Base-by-base conservation (phyloP, 2,888 invertebrate genomes). In the Pecten maximus region DNA sequence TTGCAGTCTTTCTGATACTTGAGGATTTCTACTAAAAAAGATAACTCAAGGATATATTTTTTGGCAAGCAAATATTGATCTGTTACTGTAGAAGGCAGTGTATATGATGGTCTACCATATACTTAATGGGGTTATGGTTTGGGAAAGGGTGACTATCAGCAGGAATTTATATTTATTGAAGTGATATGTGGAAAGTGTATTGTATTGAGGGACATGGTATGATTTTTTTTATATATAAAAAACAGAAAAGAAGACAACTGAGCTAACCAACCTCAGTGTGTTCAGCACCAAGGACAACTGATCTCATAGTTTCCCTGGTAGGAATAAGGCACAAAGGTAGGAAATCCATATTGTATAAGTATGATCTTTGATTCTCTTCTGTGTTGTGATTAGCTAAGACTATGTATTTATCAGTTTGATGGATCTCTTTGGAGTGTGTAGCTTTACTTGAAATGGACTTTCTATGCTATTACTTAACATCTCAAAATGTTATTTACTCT, bases 361-460 rank as follows among this genome's bases (percentile, higher is more conserved):
- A 74, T 28, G 35, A 74, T 74, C 74, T 74, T 74, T 74, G 28
- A 74, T 74, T 74, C 74, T 74, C 74, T 28, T 74, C 35, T 74
- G 74, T 74, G 74, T 74, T 74, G 74, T 74, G 74, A 74, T 74
- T 54, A 54, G 50, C 50, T 54, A 74, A 74, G 74, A 74, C 35
- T 74, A 74, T 74, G 16, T 74, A 74, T 54, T 54, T 19, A 54
- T 35, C 74, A 2, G n/a, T 54, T 50, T 50, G 50, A 74, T 74
- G 23, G 74, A 74, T 74, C 74, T 74, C 35, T 23, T 23, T 74
- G 74, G 35, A 74, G 35, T 74, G 10, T 74, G 74, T 74, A 74
- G 74, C 8, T 74, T 74, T 12, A 74, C 28, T 74, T 74, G 12
- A 35, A 35, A 54, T 54, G 19, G 8, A 54, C 2, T 54, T 28